Base-by-base conservation (phyloP, 2,888 invertebrate species). In the Leptarthrus brevirostris region DNA sequence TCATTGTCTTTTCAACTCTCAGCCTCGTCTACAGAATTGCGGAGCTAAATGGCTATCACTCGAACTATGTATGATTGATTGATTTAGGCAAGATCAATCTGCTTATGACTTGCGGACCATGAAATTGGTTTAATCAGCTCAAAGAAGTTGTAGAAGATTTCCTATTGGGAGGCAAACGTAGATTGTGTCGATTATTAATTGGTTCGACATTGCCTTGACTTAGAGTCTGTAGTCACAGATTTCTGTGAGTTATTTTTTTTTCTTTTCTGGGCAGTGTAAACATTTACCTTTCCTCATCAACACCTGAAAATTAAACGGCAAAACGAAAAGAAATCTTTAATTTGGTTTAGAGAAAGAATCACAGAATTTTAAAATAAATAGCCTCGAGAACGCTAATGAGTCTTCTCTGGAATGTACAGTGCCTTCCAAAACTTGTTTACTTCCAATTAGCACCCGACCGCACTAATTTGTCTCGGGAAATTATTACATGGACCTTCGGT, bases 381-480 rank as follows among this genome's bases (percentile, higher is more conserved):
- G n/a, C 61, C 40, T 40, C 40, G 12, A 49, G 49, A 6, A 61
- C 36, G 61, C 44, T 61, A 61, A 61, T 61, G 61, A 61, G 40
- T 61, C 61, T 61, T 8, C 40, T 40, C 40, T 40, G 3, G 0
- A 6, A 30, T 30, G 8, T 30, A 30, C 40, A 12, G n/a, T 40
- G 40, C 22, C 52, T 52, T 52, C 52, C 22, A 12, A 22, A 66
- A 66, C 66, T 18, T 66, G 66, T 66, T 66, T 66, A 49, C 66
- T 49, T 66, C 49, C 66, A 66, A 66, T 66, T 66, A 66, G 66
- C 49, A 47, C 66, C 66, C 18, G 49, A 49, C 66, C 66, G 49
- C 66, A 66, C 66, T 66, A 66, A 66, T 66, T 66, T 49, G 18
- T 66, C 66, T 24, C 49, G 12, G 47, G 49, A 49, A 49, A 18